phyloP scores from a whole-genome alignment of 2,888 invertebrate genomes.

The Tanypteryx hageni region DNA sequence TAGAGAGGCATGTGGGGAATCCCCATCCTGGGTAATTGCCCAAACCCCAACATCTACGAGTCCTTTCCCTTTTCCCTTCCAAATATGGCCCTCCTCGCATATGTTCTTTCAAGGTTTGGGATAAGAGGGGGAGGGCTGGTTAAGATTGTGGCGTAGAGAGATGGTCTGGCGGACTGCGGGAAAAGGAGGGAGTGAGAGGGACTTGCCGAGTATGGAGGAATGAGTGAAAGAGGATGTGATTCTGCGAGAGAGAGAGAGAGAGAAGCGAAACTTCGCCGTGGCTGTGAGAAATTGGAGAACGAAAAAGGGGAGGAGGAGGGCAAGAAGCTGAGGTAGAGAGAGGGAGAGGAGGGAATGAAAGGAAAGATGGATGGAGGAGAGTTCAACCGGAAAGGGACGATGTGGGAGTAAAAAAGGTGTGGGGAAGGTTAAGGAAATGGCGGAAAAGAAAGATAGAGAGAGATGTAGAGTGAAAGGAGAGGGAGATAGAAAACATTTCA shows the following conservation, averaged over 20 bases:
- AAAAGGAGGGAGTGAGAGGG: not conserved
- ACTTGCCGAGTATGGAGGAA: too few species aligned
- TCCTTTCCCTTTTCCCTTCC: not conserved
- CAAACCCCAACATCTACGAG: not conserved
- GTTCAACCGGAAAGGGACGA: not conserved
- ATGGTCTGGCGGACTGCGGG: not conserved
- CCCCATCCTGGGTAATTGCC: not conserved
- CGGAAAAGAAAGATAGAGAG: not conserved
- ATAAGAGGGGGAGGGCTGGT: not conserved
- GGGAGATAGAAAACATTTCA: not conserved
- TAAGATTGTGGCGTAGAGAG: not conserved
- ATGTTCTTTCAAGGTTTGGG: not conserved
- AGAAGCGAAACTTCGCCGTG: too few species aligned
- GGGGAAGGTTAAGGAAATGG: not conserved
- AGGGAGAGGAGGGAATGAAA: not conserved
- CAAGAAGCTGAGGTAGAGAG: not conserved
- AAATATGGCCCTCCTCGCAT: not conserved
- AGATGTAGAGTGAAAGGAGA: not conserved
- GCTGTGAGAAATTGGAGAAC: too few species aligned
- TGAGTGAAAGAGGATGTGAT: too few species aligned
- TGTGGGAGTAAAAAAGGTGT: not conserved
- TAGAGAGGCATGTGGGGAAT: not conserved
- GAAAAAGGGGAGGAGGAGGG: not conserved
- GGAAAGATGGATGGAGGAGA: not conserved
- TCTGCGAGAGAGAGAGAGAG: too few species aligned